phyloP scores from a whole-genome alignment of 2,797 vertebrate genomes.

The Ispidina picta region DNA sequence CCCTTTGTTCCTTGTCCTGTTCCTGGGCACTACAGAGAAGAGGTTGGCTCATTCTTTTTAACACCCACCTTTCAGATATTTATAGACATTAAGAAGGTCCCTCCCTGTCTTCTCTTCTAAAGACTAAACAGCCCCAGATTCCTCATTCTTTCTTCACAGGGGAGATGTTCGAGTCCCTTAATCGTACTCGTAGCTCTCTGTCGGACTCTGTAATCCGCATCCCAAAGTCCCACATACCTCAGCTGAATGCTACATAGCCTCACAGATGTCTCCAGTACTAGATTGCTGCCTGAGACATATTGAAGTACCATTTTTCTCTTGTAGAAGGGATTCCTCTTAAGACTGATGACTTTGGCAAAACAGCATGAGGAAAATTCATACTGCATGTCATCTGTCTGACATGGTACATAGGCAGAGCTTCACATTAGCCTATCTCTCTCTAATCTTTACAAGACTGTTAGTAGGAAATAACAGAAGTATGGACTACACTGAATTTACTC shows the following conservation, averaged over 20 bases:
- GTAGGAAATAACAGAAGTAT: not conserved
- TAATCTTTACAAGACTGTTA: slow-evolving; percentile 13
- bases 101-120: no score
- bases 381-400: not conserved
- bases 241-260: not conserved
- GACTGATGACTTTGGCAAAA: slow-evolving; percentile 9
- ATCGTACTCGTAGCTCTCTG: no score
- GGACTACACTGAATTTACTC: slow-evolving; percentile 8
- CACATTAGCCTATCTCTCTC: not conserved
- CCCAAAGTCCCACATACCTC: not conserved
- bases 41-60: no score
- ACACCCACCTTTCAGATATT: no score
- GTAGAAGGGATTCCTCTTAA: not conserved
- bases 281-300: not conserved
- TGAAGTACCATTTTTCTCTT: not conserved
- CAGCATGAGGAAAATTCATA: not conserved
- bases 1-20: no score
- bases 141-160: no score
- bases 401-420: not conserved
- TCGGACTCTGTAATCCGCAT: accelerated
- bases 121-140: no score
- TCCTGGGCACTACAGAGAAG: no score
- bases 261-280: not conserved
- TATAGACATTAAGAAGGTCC: no score
- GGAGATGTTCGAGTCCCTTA: no score